Base-by-base conservation (phyloP, 1,140 invertebrate genomes). In the Macrostomum lignano region DNA sequence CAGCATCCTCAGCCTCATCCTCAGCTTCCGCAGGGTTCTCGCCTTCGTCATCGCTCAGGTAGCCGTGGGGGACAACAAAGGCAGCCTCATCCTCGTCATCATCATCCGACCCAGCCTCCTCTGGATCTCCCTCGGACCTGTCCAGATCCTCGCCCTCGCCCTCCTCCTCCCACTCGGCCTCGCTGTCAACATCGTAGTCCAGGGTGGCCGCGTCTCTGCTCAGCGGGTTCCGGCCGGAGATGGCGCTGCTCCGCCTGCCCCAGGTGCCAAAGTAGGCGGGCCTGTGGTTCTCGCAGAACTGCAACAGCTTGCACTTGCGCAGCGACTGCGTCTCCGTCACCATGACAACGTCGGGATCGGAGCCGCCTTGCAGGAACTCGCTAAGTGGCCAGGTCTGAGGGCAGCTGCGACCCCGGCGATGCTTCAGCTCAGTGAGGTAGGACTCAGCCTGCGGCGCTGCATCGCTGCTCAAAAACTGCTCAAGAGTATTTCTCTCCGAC, bases 101-200 rank as follows among this genome's bases (percentile, higher is more conserved):
- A 11, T 38, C 30, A 9, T 14, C 31, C 10, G 36, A 25, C 13
- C 38, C 37, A 9, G 36, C 33, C 17, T 38, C 33, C 14, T 38
- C 37, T n/a, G n/a, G n/a, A n/a, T n/a, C n/a, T n/a, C n/a, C n/a
- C n/a, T n/a, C n/a, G n/a, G n/a, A n/a, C n/a, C n/a, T n/a, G n/a
- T n/a, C n/a, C n/a, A n/a, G n/a, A n/a, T n/a, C 62, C 40, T 66
- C 64, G 25, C 65, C 64, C 5, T 61, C 61, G 39, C 82, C 81
- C 26, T 91, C 84, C 46, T 93, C 82, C 52, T 94, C 86, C 86
- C 86, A 94, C 48, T 94, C 86, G 32, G 84, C 81, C 47, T 93
- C 86, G 20, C 78, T 88, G 55, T 96, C 81, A 21, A 84, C 66
- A 47, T 86, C 77, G 48, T 96, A 96, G 53, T 94, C 81, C 40